Base-by-base conservation (phyloP, 2,113 vertebrate species). In the Corydoras maculifer region DNA sequence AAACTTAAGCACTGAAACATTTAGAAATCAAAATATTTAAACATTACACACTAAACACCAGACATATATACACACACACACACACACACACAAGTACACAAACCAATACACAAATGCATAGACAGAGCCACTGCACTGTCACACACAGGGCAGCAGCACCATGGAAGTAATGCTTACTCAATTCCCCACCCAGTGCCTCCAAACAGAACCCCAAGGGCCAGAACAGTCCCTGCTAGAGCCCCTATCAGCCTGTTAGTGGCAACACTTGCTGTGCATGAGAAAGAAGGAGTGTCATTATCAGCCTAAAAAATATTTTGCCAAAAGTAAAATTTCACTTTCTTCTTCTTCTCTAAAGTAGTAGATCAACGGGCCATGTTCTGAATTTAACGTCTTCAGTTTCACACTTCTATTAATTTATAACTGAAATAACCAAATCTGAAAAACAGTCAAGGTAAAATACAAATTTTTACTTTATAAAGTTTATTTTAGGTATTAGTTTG, bases 111-210 rank as follows among this genome's bases (percentile, higher is more conserved):
- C 86, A 83, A 79, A 92, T 90, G 87, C 79, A 86, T 78, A 88
- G 87, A 90, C 87, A 86, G 88, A 82, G 82, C 84, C 84, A 87
- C 87, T 81, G 82, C 83, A 87, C 86, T 85, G 84, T 86, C 84
- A 67, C 90, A 91, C 91, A 96, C 92, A 92, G 85, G 88, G 86
- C 89, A 90, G 89, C 91, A 94, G 91, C 90, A 93, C 86, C 84
- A 89, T 87, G 92, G 91, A 88, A 86, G 88, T 82, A 92, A 90
- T 96, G 95, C 95, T 98, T 97, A 98, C 96, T 98, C 96, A 93
- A 98, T 93, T 93, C 94, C 96, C 96, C 94, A 98, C 96, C 95
- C 95, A 90, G 94, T 97, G 91, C 96, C 95, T 98, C 95, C 96
- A 97, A 97, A 98, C 91, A 97, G 98, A 94, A 98, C 94, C 93